These are phyloP conservation scores for Reticulitermes speratus DNA, from an alignment of 1,140 invertebrate species.

Conservation along the genomic window DNA sequence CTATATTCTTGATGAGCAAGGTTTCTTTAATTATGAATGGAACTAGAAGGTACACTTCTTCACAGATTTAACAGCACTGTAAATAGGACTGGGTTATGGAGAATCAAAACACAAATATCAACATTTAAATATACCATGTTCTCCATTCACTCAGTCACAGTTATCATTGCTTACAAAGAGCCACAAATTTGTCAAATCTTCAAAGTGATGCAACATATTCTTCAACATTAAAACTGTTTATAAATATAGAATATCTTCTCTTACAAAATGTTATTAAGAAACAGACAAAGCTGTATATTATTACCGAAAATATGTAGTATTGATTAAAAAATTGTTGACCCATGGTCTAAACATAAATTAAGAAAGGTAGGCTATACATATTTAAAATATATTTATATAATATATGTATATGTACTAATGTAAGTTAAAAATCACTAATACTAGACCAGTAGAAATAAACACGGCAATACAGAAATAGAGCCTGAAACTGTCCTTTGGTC, in stretches of 20 bases:
- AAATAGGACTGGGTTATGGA: not conserved
- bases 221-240: not conserved
- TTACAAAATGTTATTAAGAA: slow-evolving; percentile 8
- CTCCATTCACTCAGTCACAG: not conserved
- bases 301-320: not conserved
- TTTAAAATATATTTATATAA: not conserved
- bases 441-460: slow-evolving; percentile 11
- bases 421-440: slow-evolving; percentile 8
- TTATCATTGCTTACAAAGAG: not conserved
- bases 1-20: too few species aligned
- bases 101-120: not conserved
- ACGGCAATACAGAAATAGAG: not conserved
- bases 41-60: too few species aligned
- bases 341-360: slow-evolving; percentile 1
- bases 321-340: not conserved
- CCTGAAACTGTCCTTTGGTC: not conserved
- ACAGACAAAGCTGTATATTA: slow-evolving; percentile 10
- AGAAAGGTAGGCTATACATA: not conserved
- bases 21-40: too few species aligned
- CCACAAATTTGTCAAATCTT: not conserved
- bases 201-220: not conserved
- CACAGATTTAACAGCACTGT: too few species aligned
- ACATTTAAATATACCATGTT: slow-evolving; percentile 7
- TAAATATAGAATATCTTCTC: slow-evolving; percentile 1
- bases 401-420: slow-evolving; percentile 1